Percentiles rank a stretch among this genome's conserved stretches.
phyloP scores from a whole-genome alignment of 2,888 invertebrate species.

The Andrena bicolor region DNA sequence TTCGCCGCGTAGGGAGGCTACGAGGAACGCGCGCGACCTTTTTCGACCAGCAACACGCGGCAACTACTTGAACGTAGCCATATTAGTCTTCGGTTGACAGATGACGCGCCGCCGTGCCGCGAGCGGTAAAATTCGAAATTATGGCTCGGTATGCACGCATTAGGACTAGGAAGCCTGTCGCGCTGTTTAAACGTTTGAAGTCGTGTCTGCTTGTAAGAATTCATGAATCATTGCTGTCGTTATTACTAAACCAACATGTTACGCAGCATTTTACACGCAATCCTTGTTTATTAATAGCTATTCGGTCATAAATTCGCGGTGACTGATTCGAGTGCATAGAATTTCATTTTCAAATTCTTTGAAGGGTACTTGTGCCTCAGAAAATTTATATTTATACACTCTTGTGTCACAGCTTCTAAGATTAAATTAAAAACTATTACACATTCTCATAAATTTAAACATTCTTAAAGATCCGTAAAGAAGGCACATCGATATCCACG shows the following conservation, averaged over 20 bases:
- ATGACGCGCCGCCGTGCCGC: conserved; percentile 29
- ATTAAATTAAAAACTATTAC: too few species aligned
- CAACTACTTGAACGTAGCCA: conserved; percentile 32
- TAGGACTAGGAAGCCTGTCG: neutral
- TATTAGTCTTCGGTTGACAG: conserved; percentile 39
- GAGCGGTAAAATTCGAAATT: conserved; percentile 50
- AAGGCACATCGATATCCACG: neutral
- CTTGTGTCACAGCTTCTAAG: too few species aligned
- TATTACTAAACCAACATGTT: neutral
- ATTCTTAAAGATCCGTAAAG: neutral
- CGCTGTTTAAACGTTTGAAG: neutral
- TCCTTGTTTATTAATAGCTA: neutral
- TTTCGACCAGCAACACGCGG: conserved; percentile 24
- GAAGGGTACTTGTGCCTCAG: too few species aligned
- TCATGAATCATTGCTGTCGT: neutral
- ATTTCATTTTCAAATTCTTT: neutral
- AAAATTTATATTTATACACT: too few species aligned
- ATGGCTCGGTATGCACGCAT: neutral
- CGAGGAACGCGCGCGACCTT: neutral
- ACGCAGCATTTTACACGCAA: conserved; percentile 3
- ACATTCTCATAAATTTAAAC: too few species aligned
- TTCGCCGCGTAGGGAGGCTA: neutral
- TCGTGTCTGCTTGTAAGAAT: neutral
- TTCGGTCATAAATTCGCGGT: neutral
- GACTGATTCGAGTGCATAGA: neutral